These are phyloP conservation scores for Malurus melanocephalus DNA, from an alignment of 2,113 vertebrate genomes.

Conservation along the genomic window DNA sequence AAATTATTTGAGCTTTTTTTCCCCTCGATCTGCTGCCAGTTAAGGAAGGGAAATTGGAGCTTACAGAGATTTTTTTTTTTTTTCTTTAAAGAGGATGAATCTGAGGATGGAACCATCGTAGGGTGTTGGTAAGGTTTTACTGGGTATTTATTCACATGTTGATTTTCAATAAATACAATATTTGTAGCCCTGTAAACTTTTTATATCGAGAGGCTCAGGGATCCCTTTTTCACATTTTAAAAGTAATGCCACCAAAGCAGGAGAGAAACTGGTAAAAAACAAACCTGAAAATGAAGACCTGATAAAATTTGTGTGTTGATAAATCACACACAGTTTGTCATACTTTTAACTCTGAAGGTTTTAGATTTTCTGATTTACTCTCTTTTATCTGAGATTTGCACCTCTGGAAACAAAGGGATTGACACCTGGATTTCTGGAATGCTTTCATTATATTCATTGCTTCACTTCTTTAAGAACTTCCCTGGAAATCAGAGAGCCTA, in stretches of 20 bases:
- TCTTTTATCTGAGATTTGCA: not conserved
- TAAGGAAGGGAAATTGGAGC: not conserved
- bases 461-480: not conserved
- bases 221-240: not conserved
- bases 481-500: not conserved
- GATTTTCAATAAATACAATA: not conserved
- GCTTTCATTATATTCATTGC: not conserved
- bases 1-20: not conserved
- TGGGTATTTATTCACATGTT: not conserved
- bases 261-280: not conserved
- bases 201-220: not conserved
- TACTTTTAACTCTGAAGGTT: not conserved
- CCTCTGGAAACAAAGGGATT: not conserved
- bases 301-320: not conserved
- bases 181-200: not conserved
- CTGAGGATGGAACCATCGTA: not conserved
- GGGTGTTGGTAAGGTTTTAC: not conserved
- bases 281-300: not conserved
- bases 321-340: not conserved
- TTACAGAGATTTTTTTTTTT: not conserved
- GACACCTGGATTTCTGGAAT: not conserved
- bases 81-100: not conserved
- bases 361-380: not conserved
- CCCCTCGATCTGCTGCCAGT: accelerated
- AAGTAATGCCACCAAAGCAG: not conserved